These are phyloP conservation scores for Lottia scabra DNA, from an alignment of 2,888 invertebrate species.

Conservation along the genomic window DNA sequence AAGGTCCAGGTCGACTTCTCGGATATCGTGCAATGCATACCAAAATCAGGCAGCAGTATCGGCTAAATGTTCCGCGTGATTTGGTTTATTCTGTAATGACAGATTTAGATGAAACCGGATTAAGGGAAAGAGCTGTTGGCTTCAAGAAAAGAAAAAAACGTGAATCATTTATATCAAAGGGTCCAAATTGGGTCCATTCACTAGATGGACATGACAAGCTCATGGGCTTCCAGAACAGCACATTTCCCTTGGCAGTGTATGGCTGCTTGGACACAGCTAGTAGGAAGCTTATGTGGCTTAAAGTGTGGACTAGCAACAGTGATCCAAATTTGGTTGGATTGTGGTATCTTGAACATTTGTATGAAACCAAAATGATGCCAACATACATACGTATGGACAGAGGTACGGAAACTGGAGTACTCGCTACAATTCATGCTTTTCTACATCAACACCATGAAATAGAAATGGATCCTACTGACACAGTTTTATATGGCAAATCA, in stretches of 20 bases:
- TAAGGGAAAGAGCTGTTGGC: neutral
- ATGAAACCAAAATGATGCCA: neutral
- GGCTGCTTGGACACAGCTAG: too few species aligned
- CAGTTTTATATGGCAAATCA: conserved; percentile 11
- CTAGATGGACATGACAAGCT: too few species aligned
- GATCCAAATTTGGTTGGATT: too few species aligned
- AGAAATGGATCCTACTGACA: neutral
- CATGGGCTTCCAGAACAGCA: too few species aligned
- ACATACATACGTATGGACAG: conserved; percentile 4
- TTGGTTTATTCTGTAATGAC: conserved; percentile 1
- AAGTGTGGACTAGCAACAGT: too few species aligned
- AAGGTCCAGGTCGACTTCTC: neutral
- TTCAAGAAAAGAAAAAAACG: neutral
- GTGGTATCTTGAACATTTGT: conserved; percentile 10
- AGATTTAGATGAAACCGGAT: neutral
- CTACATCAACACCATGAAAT: neutral
- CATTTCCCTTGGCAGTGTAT: too few species aligned
- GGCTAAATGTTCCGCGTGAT: neutral
- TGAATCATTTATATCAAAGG: too few species aligned
- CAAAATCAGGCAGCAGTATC: neutral
- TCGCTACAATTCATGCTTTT: conserved; percentile 10
- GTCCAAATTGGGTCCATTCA: too few species aligned
- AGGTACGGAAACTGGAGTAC: conserved; percentile 1
- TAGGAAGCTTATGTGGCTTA: too few species aligned
- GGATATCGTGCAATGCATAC: neutral